Evolutionary conservation across 2,113 vertebrate genomes (phyloP).

Genomic region (Ceyx melanurus): DNA sequence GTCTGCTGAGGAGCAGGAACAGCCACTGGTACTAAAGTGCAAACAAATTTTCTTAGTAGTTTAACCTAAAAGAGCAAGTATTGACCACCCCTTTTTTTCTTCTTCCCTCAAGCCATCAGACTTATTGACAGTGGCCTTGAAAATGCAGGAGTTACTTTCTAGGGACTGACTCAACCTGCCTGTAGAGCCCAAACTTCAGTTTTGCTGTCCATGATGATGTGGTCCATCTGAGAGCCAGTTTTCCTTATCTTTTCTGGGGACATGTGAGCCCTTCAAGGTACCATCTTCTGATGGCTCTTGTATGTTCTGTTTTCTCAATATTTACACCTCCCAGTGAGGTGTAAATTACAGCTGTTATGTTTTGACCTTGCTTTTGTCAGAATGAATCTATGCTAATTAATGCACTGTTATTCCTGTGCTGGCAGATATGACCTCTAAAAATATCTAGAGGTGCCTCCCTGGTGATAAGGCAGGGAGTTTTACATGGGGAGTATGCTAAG

Average conservation of each 20-base stretch:
- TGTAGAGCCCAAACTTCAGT: rapidly evolving
- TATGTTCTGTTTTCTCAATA: background rate
- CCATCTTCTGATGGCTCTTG: background rate
- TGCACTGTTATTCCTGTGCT: background rate
- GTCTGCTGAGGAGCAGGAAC: background rate
- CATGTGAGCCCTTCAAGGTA: background rate
- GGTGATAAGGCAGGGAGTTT: background rate
- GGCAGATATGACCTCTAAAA: background rate
- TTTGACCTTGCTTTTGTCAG: background rate
- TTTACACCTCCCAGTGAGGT: background rate
- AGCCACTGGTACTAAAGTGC: background rate
- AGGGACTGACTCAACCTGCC: no score
- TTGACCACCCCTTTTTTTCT: background rate
- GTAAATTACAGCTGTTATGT: background rate
- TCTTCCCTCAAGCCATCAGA: background rate
- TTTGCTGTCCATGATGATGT: background rate
- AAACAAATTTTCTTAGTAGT: background rate
- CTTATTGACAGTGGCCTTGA: background rate
- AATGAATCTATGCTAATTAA: background rate
- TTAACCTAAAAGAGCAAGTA: background rate
- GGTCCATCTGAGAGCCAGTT: background rate
- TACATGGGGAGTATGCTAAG: background rate
- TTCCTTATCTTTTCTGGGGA: background rate
- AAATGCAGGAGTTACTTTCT: background rate
- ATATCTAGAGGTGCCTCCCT: background rate